These are phyloP conservation scores for Patiria pectinifera DNA, from an alignment of 53 echinoderm and acorn worm species.

Conservation along the genomic window DNA sequence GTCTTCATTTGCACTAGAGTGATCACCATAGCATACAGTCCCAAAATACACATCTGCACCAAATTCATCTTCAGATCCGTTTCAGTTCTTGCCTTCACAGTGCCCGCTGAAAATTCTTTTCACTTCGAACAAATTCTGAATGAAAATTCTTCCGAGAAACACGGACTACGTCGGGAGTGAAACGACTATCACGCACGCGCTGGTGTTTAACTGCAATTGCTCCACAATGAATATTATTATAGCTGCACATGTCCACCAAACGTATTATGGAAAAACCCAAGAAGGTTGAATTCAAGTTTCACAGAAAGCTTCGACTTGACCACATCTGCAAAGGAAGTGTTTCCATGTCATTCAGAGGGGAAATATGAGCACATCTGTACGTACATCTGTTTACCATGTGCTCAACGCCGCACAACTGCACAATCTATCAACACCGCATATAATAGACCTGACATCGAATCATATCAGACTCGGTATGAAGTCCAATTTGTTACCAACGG, in stretches of 20 bases:
- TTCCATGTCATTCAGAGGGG: neutral
- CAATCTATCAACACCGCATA: neutral
- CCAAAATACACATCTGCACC: neutral
- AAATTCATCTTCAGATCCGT: neutral
- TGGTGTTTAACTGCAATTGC: neutral
- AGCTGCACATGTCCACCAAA: neutral
- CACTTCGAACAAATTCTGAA: too few species aligned
- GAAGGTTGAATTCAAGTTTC: neutral
- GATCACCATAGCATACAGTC: neutral
- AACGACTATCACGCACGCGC: too few species aligned
- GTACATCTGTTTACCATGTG: slow-evolving; percentile 47
- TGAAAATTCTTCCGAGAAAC: neutral
- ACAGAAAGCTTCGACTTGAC: neutral
- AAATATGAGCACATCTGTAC: neutral
- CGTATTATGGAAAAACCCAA: neutral
- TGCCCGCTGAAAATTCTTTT: too few species aligned
- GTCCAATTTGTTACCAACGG: slow-evolving; percentile 14
- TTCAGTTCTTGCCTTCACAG: neutral
- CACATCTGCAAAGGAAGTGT: neutral
- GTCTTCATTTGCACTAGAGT: slow-evolving; percentile 3
- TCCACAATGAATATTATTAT: neutral
- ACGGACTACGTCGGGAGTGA: neutral
- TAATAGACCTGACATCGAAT: neutral
- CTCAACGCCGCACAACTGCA: slow-evolving; percentile 3
- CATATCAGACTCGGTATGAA: slow-evolving; percentile 30